Evolutionary conservation across 2,113 vertebrate species (phyloP), one percentile per base, ranked within the genome.

Genomic region (Coturnix japonica): DNA sequence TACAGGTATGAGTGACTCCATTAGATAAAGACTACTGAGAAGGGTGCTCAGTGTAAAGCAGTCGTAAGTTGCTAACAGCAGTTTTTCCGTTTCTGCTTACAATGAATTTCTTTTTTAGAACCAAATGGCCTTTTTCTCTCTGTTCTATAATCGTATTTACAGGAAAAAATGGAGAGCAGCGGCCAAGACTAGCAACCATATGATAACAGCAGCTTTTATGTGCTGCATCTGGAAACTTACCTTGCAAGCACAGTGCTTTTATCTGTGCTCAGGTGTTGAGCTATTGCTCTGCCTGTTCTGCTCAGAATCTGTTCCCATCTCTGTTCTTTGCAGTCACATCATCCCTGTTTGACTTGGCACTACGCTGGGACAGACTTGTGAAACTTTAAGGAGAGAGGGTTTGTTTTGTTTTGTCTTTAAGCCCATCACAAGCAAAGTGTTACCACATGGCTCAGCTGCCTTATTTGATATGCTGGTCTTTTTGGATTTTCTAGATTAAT

Each of bases 331-430:
- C 67, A 85, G 78, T 91, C 43, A 1, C 57, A 47, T 22, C n/a
- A 43, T 89, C 81, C n/a, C 0, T 95, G 87, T 94, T 95, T 95
- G 83, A 77, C 71, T 91, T 95, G 87, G 86, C 95, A 41, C 16
- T 53, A 13, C 60, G 26, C 39, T 1, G 80, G 61, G 73, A 37
- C 75, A 85, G 81, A 47, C 63, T 73, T 82, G 57, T 44, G 85
- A 93, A 75, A 75, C 47, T 86, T 39, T 59, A 76, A 77, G 60
- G 78, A 23, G 54, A 16, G 31, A 22, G 19, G 7, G 13, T 64
- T 47, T 47, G 2, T 20, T 70, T 49, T 53, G 25, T 16, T 35
- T 47, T 37, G 54, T 60, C 28, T 90, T 73, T 15, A 2, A 89
- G 67, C 60, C 86, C 63, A 57, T 93, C 25, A 35, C 33, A 63